A percentile compares a stretch with the other conserved stretches of the same genome.
Evolutionary conservation across 2,113 vertebrate genomes (phyloP).

Genomic region (Hylia prasina): DNA sequence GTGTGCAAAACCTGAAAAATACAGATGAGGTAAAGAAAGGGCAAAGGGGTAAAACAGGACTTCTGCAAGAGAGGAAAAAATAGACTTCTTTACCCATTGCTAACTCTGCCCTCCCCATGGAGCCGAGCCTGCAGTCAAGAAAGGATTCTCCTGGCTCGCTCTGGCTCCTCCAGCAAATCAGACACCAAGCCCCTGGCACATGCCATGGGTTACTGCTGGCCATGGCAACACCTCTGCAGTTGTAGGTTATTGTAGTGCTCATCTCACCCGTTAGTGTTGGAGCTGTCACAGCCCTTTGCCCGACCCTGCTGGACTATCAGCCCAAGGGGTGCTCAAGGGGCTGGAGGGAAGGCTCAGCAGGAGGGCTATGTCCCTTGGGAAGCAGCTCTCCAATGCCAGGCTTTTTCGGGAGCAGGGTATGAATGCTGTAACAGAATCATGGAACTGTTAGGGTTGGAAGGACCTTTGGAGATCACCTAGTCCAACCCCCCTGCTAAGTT

Average conservation of each 20-base stretch:
- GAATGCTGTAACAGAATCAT: background rate
- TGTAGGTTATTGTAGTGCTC: background rate
- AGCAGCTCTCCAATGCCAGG: background rate
- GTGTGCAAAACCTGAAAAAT: constrained; percentile 58
- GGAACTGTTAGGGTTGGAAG: background rate
- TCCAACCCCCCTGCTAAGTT: background rate
- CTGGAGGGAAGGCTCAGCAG: background rate
- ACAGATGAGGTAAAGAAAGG: constrained; percentile 45
- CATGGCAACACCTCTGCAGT: background rate
- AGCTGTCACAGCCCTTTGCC: background rate
- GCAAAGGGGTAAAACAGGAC: background rate
- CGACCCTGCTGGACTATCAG: background rate
- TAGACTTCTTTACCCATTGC: background rate
- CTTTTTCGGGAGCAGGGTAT: background rate
- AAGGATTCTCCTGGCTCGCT: background rate
- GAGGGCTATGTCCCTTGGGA: background rate
- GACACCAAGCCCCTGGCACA: background rate
- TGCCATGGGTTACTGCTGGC: accelerated
- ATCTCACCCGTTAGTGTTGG: background rate
- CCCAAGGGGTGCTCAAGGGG: background rate
- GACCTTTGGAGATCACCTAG: background rate
- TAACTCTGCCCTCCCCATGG: background rate
- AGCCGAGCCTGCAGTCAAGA: background rate
- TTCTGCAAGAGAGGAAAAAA: background rate
- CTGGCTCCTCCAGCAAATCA: background rate